Evolutionary conservation across 2,888 invertebrate species (phyloP), one percentile per base, ranked within the genome.

Genomic region (Maniola hyperantus): DNA sequence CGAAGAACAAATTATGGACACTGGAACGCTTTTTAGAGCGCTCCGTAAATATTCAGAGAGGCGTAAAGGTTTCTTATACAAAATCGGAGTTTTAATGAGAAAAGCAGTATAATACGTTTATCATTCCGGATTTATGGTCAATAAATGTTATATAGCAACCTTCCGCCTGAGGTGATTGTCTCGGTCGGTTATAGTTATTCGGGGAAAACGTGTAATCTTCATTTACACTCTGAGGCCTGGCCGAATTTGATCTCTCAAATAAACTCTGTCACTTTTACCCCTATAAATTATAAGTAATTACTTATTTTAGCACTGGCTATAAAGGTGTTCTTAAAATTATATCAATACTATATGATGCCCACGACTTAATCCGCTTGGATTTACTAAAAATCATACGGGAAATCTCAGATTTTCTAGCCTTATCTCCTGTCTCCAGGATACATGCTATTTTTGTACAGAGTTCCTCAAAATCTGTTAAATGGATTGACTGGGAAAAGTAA

Each of bases 81-180:
- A 73, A 74, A 74, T 75, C 70, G 71, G 73, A 72, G 72, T 69
- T 76, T 77, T 81, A 79, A 80, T 79, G 79, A 79, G 79, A 76
- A 73, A 75, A 75, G 75, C 76, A 72, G 72, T 75, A 73, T 76
- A 78, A 76, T 75, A 73, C 75, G 77, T 76, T 77, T 74, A 79
- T 80, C 78, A 77, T 77, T 73, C 71, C 70, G 68, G 72, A 78
- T 79, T 81, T 81, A 79, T 73, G 75, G 75, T 71, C 75, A 74
- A 77, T 77, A 78, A 77, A 74, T 73, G 76, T 76, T 75, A 73
- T 73, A 71, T 69, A 71, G 69, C 73, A 71, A 71, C 72, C 65
- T 72, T 71, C 72, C 66, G 71, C 71, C 65, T 60, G 64, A 61
- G 71, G 61, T 63, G 68, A 65, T 69, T 70, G 69, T 67, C 67